Evolutionary conservation across 2,888 invertebrate genomes (phyloP).

Genomic region (Brachylomia viminalis): DNA sequence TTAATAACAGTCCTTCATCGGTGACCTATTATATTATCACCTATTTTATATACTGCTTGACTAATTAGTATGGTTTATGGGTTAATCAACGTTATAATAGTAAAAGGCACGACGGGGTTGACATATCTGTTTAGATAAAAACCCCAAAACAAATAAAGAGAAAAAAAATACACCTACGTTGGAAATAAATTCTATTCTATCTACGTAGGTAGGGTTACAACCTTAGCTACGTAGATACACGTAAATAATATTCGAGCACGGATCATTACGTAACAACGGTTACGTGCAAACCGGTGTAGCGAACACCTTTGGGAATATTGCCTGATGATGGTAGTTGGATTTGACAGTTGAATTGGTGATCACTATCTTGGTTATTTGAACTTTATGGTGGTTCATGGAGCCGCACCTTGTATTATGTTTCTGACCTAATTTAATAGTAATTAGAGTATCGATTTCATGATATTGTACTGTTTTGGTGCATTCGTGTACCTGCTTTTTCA

Average conservation of each 20-base stretch:
- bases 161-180: too few relatives aligned
- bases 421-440: neutral
- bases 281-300: conserved; percentile 13
- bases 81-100: too few relatives aligned
- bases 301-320: conserved; percentile 45
- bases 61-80: too few relatives aligned
- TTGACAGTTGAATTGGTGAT: conserved; percentile 48
- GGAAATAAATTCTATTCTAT: too few relatives aligned
- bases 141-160: too few relatives aligned
- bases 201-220: too few relatives aligned
- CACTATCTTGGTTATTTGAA: conserved; percentile 35
- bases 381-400: conserved; percentile 15
- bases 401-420: neutral
- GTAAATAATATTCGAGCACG: conserved; percentile 24
- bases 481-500: neutral
- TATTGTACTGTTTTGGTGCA: neutral
- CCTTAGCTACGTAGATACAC: neutral
- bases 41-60: too few relatives aligned
- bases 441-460: neutral
- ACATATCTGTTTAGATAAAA: too few relatives aligned
- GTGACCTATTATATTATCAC: too few relatives aligned
- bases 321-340: too few relatives aligned
- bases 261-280: conserved; percentile 26
- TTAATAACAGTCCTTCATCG: too few relatives aligned
- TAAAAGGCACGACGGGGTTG: too few relatives aligned